phyloP scores from a whole-genome alignment of 2,888 invertebrate genomes.

The Diaphora mendica region DNA sequence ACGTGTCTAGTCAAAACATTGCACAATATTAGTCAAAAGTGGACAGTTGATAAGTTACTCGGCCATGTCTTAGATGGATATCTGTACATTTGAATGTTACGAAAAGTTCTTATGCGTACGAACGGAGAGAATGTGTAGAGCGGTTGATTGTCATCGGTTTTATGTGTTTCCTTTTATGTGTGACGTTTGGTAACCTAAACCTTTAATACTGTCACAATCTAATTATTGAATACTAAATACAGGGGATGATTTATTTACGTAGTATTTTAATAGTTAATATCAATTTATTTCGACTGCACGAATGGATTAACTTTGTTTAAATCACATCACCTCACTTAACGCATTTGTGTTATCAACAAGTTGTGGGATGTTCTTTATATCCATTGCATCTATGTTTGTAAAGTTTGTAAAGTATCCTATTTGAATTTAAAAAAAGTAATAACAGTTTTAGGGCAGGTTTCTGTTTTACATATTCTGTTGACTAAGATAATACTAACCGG shows the following conservation, averaged over 20 bases:
- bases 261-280: neutral
- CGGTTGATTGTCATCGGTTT: slow-evolving; percentile 3
- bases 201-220: neutral
- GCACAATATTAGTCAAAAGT: slow-evolving; percentile 60
- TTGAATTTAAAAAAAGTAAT: too few species aligned
- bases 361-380: too few species aligned
- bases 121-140: slow-evolving; percentile 8
- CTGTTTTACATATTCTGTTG: neutral
- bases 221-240: neutral
- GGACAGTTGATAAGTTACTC: slow-evolving; percentile 47
- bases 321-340: too few species aligned
- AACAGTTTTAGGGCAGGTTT: neutral
- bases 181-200: neutral
- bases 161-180: neutral
- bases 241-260: neutral
- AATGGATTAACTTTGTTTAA: neutral
- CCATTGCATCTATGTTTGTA: neutral
- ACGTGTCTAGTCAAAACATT: slow-evolving; percentile 54
- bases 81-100: slow-evolving; percentile 51
- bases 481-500: neutral
- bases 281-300: neutral
- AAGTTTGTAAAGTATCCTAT: neutral
- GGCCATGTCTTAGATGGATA: slow-evolving; percentile 44
- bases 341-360: too few species aligned
- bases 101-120: slow-evolving; percentile 28